Percentiles rank a stretch among this genome's conserved stretches.
phyloP scores from a whole-genome alignment of 2,797 vertebrate genomes.

The Darevskia nairensis region DNA sequence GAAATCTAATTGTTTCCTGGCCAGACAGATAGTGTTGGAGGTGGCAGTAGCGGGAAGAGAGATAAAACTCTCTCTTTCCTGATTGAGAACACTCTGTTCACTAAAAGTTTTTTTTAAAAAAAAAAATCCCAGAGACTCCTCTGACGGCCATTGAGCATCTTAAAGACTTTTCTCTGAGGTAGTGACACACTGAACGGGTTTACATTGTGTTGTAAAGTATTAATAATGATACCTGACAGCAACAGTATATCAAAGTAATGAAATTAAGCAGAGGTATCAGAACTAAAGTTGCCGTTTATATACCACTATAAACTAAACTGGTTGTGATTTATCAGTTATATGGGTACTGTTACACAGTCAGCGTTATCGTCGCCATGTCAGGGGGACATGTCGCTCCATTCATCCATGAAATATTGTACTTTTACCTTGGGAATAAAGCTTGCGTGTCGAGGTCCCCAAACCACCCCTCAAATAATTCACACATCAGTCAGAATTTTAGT shows the following conservation, averaged over 20 bases:
- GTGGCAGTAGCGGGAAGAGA: background rate
- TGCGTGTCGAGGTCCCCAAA: background rate
- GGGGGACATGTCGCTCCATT: background rate
- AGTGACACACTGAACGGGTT: background rate
- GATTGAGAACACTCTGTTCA: background rate
- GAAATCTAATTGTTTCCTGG: background rate
- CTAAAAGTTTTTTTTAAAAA: background rate
- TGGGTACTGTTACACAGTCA: background rate
- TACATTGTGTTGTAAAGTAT: conserved; percentile 11
- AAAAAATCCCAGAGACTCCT: background rate
- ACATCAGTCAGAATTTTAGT: too few species aligned
- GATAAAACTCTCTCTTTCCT: background rate
- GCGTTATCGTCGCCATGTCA: background rate
- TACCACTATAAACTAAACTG: background rate
- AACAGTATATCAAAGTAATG: conserved; percentile 6
- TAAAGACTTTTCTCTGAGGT: background rate
- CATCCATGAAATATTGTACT: background rate
- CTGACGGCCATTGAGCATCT: background rate
- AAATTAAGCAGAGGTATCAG: conserved; percentile 1
- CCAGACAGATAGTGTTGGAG: background rate
- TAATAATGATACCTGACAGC: background rate
- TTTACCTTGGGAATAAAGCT: background rate
- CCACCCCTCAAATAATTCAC: too few species aligned
- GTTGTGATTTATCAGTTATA: conserved; percentile 5
- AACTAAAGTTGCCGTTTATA: conserved; percentile 2